A percentile compares a stretch with the other conserved stretches of the same genome.
These are phyloP conservation scores for Lethocerus indicus DNA, from an alignment of 1,140 invertebrate species.

Conservation along the genomic window DNA sequence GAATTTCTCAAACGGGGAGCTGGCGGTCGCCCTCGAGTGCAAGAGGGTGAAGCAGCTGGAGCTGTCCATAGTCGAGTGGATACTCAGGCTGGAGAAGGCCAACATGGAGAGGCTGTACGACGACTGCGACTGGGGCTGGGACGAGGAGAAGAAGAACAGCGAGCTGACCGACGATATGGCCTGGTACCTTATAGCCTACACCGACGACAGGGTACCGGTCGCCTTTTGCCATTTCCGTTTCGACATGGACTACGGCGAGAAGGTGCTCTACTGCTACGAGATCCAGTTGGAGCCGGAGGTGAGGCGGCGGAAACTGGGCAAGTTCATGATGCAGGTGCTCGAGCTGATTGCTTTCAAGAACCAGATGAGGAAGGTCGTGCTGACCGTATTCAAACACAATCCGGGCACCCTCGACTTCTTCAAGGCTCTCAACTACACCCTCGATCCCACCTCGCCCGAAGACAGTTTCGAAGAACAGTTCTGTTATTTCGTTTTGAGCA, in stretches of 20 bases:
- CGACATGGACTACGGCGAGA: conserved; percentile 55
- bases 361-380: conserved; percentile 56
- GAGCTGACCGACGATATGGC: conserved; percentile 53
- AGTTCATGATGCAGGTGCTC: conserved; percentile 59
- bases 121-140: conserved; percentile 56
- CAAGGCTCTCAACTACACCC: conserved; percentile 16
- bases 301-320: conserved; percentile 55
- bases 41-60: conserved; percentile 6
- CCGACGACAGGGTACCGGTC: conserved; percentile 30
- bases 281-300: conserved; percentile 50
- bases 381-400: conserved; percentile 70
- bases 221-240: conserved; percentile 66
- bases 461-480: conserved; percentile 12
- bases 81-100: conserved; percentile 34
- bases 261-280: conserved; percentile 76
- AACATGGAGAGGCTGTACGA: conserved; percentile 45
- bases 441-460: conserved; percentile 18
- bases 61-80: conserved; percentile 24
- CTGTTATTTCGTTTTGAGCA: conserved; percentile 14
- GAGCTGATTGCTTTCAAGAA: conserved; percentile 55
- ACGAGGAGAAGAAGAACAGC: conserved; percentile 42
- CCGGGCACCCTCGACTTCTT: conserved; percentile 48
- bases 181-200: conserved; percentile 47
- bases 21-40: neutral
- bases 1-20: neutral